These are phyloP conservation scores for Pectinophora gossypiella DNA, from an alignment of 1,140 invertebrate species.

Conservation along the genomic window DNA sequence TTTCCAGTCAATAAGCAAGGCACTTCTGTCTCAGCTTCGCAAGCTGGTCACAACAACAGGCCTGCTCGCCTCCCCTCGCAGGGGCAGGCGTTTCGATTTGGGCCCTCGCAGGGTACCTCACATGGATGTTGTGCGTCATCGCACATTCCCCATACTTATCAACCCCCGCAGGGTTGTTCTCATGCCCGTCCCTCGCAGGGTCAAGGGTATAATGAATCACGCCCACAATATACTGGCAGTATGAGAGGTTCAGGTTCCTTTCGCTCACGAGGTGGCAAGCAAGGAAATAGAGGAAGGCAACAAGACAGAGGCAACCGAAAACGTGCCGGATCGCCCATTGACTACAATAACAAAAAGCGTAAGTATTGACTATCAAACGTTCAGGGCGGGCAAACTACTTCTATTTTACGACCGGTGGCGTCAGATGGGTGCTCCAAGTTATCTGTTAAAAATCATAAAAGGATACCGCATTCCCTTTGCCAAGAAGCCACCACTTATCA, in stretches of 20 bases:
- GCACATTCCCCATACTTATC: background rate
- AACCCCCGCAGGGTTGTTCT: background rate
- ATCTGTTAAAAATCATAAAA: background rate
- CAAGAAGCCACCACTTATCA: background rate
- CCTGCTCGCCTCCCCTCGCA: background rate
- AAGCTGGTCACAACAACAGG: background rate
- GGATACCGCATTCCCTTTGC: background rate
- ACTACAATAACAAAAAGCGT: background rate
- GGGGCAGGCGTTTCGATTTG: background rate
- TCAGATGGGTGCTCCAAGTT: background rate
- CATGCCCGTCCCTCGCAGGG: no score
- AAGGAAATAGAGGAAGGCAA: background rate
- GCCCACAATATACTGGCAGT: no score
- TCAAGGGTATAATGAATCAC: no score
- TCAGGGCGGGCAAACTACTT: background rate
- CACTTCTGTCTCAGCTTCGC: background rate
- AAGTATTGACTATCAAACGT: background rate
- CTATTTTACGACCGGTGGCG: background rate
- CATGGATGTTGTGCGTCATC: background rate
- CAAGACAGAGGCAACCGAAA: background rate
- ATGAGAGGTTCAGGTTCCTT: no score
- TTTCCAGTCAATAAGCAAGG: background rate
- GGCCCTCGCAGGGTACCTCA: background rate
- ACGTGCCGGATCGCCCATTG: background rate
- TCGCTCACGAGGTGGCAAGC: no score